Evolutionary conservation across 2,797 vertebrate genomes (phyloP).

Genomic region (Gambusia yucatana): DNA sequence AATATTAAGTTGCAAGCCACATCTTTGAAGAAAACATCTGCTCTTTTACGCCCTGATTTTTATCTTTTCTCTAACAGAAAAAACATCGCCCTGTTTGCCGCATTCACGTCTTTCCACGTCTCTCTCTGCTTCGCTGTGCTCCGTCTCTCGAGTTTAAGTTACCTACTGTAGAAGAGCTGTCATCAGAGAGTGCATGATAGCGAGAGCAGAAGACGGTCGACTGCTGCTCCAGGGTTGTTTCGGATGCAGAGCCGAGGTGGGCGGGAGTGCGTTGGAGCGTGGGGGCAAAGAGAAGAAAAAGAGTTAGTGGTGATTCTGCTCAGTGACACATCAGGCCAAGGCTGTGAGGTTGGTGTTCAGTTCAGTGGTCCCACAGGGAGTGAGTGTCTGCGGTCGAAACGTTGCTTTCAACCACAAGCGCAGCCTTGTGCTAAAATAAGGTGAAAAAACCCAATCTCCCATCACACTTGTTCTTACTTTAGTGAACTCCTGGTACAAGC

Average conservation of each 20-base stretch:
- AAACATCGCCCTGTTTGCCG: slow-evolving; percentile 35
- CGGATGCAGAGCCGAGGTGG: slow-evolving; percentile 20
- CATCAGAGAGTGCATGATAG: slow-evolving; percentile 61
- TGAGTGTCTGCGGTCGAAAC: slow-evolving; percentile 69
- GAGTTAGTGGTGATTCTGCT: slow-evolving; percentile 57
- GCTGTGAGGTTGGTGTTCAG: slow-evolving; percentile 69
- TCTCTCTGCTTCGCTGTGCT: slow-evolving; percentile 18
- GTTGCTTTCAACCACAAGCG: slow-evolving; percentile 63
- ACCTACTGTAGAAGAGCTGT: slow-evolving; percentile 61
- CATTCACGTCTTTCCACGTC: slow-evolving; percentile 36
- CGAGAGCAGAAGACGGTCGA: slow-evolving; percentile 49
- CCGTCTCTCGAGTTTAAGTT: slow-evolving; percentile 58
- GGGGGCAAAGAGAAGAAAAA: slow-evolving; percentile 26
- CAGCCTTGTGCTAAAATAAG: slow-evolving; percentile 53
- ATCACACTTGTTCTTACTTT: slow-evolving; percentile 39
- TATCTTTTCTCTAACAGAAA: slow-evolving; percentile 26
- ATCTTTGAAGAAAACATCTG: slow-evolving; percentile 9
- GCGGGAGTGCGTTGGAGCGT: slow-evolving; percentile 8
- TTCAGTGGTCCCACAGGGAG: slow-evolving; percentile 72
- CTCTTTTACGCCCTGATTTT: slow-evolving; percentile 43
- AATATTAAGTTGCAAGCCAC: slow-evolving; percentile 35
- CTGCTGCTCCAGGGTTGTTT: slow-evolving; percentile 59
- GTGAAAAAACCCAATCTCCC: slow-evolving; percentile 39
- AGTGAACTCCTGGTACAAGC: slow-evolving; percentile 18
- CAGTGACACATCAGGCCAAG: slow-evolving; percentile 67